These are phyloP conservation scores for Trogon melanurus DNA, from an alignment of 2,113 vertebrate genomes.

Conservation along the genomic window DNA sequence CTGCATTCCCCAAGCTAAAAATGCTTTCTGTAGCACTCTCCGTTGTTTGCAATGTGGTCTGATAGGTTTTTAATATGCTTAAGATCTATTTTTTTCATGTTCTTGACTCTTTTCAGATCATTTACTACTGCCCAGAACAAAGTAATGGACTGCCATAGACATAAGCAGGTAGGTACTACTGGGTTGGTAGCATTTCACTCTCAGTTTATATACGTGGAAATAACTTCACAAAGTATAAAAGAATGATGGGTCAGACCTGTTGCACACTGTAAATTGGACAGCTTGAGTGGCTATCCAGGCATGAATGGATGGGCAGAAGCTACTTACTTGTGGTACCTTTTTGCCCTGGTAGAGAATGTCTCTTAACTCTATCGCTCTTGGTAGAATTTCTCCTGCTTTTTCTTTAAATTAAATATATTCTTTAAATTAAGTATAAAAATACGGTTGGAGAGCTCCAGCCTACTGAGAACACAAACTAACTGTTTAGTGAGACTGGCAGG, in stretches of 20 bases:
- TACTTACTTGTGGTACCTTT: not conserved
- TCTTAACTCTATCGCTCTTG: not conserved
- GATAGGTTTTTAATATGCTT: not conserved
- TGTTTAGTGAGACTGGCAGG: not conserved
- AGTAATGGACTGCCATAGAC: not conserved
- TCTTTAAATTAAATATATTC: not conserved
- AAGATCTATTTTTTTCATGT: not conserved
- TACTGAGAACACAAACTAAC: not conserved
- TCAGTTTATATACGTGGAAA: not conserved
- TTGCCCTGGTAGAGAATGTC: not conserved
- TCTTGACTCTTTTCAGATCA: not conserved
- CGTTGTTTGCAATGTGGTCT: not conserved
- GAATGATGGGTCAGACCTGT: not conserved
- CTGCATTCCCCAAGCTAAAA: constrained; percentile 62
- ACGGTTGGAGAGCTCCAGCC: not conserved
- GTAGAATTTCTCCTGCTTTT: not conserved
- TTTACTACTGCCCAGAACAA: not conserved
- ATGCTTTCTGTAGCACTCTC: constrained; percentile 5
- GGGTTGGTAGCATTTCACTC: not conserved
- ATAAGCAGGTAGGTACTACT: not conserved
- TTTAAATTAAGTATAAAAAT: not conserved
- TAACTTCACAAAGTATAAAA: not conserved
- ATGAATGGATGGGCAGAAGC: not conserved
- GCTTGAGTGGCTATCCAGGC: not conserved
- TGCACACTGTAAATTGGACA: not conserved